Evolutionary conservation across 2,888 invertebrate species (phyloP).

Genomic region (Gibbula magus): DNA sequence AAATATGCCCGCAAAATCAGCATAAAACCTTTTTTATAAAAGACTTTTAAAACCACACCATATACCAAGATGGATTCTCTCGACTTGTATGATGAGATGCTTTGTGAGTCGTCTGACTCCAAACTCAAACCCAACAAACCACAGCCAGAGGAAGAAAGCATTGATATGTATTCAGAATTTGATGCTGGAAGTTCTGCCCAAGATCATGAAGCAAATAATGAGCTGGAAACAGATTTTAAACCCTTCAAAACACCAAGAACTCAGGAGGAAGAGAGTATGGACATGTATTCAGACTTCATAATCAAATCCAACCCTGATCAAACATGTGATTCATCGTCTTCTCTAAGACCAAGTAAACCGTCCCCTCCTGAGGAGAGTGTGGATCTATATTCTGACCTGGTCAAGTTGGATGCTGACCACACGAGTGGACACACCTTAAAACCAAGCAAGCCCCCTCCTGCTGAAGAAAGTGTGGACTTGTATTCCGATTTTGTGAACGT

Average conservation of each 20-base stretch:
- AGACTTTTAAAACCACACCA: too few species aligned
- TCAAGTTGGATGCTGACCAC: constrained; percentile 15
- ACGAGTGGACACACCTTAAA: background rate
- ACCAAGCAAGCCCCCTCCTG: background rate
- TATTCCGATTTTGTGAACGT: constrained; percentile 50
- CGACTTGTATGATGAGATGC: too few species aligned
- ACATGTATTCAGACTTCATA: background rate
- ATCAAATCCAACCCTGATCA: constrained; percentile 8
- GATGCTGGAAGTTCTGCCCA: too few species aligned
- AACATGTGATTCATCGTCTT: background rate
- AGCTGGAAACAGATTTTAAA: too few species aligned
- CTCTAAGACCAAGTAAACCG: background rate
- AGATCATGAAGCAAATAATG: too few species aligned
- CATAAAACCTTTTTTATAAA: too few species aligned
- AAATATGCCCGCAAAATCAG: too few species aligned
- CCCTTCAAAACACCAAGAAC: too few species aligned
- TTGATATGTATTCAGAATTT: background rate
- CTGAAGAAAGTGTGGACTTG: constrained; percentile 44
- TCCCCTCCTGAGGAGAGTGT: background rate
- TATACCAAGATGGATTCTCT: too few species aligned
- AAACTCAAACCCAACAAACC: too few species aligned
- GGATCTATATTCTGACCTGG: background rate
- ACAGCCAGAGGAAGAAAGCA: background rate
- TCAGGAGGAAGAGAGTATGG: too few species aligned
- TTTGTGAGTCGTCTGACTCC: too few species aligned